These are phyloP conservation scores for Hylia prasina DNA, from an alignment of 2,113 vertebrate genomes.

Conservation along the genomic window DNA sequence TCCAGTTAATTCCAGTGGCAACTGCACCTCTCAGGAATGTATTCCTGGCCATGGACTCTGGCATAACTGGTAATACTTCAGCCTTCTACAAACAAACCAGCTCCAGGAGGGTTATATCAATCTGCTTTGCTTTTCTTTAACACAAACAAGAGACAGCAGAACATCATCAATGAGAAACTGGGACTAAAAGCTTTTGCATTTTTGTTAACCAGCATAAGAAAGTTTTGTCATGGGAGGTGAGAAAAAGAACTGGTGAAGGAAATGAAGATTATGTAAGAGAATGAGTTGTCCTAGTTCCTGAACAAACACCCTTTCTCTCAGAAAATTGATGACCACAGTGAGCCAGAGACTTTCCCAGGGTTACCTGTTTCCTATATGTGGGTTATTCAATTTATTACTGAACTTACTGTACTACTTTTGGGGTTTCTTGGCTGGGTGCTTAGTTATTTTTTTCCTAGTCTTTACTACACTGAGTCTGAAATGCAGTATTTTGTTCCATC, in stretches of 20 bases:
- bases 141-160: neutral
- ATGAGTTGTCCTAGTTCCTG: neutral
- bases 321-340: neutral
- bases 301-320: neutral
- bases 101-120: neutral
- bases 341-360: neutral
- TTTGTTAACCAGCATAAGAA: neutral
- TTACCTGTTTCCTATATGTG: neutral
- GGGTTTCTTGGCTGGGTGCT: neutral
- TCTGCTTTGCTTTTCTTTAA: neutral
- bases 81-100: neutral
- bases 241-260: neutral
- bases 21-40: neutral
- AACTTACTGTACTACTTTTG: neutral
- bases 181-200: neutral
- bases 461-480: neutral
- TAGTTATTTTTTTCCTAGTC: neutral
- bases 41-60: neutral
- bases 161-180: neutral
- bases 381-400: neutral
- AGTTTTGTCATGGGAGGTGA: neutral
- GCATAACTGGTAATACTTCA: neutral
- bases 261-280: neutral
- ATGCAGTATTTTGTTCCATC: neutral
- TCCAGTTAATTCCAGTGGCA: neutral